Conservation (phyloP, 2,113 vertebrate species). For the Xenopus borealis region DNA sequence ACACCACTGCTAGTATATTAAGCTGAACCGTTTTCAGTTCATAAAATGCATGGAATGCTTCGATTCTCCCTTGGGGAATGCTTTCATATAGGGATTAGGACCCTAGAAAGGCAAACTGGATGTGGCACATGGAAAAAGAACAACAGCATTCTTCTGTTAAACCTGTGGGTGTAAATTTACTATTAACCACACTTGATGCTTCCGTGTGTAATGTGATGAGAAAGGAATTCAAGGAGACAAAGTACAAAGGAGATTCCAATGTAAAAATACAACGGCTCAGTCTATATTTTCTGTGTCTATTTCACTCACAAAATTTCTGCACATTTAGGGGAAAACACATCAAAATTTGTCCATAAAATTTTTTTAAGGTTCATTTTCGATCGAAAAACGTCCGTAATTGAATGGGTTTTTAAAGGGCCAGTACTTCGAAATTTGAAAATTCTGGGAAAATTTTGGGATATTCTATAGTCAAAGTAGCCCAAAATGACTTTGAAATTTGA, state of each 20-base stretch:
- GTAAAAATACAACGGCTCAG: constrained; percentile 48
- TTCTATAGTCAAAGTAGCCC: too few species aligned
- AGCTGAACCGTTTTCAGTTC: too few species aligned
- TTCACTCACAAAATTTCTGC: not conserved
- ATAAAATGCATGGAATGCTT: too few species aligned
- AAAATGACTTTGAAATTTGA: too few species aligned
- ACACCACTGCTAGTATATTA: too few species aligned
- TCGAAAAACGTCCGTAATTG: too few species aligned
- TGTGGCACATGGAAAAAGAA: constrained; percentile 45
- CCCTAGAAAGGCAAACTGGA: constrained; percentile 21
- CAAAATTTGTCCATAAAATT: too few species aligned
- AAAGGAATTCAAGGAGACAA: constrained; percentile 50
- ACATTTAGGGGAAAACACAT: too few species aligned
- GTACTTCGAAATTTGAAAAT: too few species aligned
- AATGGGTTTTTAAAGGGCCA: too few species aligned
- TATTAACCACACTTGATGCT: constrained; percentile 52
- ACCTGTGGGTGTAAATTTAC: constrained; percentile 59
- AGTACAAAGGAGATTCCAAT: constrained; percentile 50
- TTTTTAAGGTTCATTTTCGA: too few species aligned
- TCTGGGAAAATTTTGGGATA: too few species aligned
- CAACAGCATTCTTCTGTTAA: constrained; percentile 58
- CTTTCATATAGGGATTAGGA: constrained; percentile 49
- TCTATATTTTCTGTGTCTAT: constrained; percentile 40
- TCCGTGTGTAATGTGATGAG: constrained; percentile 52
- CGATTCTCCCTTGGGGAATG: constrained; percentile 48